phyloP scores from a whole-genome alignment of 2,888 invertebrate species.

The Oxytorus armatus region DNA sequence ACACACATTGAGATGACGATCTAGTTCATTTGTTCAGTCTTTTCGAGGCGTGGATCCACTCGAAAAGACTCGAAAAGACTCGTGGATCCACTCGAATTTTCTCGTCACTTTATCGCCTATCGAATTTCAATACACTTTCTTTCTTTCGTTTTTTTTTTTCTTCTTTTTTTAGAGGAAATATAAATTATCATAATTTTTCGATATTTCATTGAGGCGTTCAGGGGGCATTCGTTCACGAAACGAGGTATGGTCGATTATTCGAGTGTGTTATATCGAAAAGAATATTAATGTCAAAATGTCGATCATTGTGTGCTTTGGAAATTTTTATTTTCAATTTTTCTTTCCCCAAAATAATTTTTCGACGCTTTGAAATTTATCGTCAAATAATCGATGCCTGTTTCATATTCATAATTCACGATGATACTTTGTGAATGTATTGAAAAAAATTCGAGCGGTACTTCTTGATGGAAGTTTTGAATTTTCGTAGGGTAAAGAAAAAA shows the following conservation, averaged over 20 bases:
- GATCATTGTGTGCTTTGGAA: conserved; percentile 1
- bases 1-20: conserved; percentile 55
- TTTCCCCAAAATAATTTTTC: background rate
- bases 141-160: conserved; percentile 17
- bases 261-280: conserved; percentile 4
- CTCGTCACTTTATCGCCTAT: conserved; percentile 55
- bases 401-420: too few species aligned
- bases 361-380: too few species aligned
- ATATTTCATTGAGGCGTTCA: conserved; percentile 31
- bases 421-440: too few species aligned
- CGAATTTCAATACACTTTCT: conserved; percentile 46
- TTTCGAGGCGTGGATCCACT: conserved; percentile 31
- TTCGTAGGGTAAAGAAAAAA: too few species aligned
- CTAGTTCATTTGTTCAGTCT: conserved; percentile 48
- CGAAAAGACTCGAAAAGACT: too few species aligned
- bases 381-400: too few species aligned
- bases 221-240: conserved; percentile 5
- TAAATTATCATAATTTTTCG: conserved; percentile 62
- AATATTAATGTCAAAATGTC: conserved; percentile 5
- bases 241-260: conserved; percentile 21
- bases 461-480: too few species aligned
- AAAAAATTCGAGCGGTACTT: too few species aligned
- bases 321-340: background rate
- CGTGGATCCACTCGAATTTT: conserved; percentile 53
- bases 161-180: too few species aligned